Conservation (phyloP, 2,888 invertebrate species). For the Brachyptera putata region DNA sequence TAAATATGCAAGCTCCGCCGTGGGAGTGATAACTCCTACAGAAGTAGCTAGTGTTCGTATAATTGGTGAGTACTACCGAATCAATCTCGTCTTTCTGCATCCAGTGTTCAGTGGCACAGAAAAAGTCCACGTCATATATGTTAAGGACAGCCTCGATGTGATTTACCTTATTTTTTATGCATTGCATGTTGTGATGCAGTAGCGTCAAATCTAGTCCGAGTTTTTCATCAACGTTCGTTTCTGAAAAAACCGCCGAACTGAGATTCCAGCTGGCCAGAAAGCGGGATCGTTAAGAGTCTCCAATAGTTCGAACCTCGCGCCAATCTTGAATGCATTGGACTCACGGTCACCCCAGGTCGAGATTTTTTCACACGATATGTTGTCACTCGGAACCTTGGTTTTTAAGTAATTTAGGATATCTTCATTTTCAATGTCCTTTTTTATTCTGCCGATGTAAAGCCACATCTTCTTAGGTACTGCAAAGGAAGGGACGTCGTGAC, state of each 20-base stretch:
- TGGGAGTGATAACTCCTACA: neutral
- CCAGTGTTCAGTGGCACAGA: neutral
- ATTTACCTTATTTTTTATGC: neutral
- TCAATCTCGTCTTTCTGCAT: neutral
- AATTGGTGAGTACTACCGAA: neutral
- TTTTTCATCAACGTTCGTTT: neutral
- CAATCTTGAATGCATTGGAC: neutral
- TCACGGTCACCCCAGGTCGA: neutral
- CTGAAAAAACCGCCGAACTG: constrained; percentile 10
- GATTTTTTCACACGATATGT: neutral
- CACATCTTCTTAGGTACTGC: neutral
- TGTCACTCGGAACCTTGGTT: neutral
- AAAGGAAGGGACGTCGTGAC: too few relatives aligned
- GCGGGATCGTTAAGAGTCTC: neutral
- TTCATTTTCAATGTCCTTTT: neutral
- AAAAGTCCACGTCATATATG: neutral
- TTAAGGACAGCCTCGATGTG: neutral
- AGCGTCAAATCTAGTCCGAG: neutral
- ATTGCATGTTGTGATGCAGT: neutral
- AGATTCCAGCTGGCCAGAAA: neutral
- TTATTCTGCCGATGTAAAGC: neutral
- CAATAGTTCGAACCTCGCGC: neutral
- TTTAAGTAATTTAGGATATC: neutral
- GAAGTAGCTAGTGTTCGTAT: neutral
- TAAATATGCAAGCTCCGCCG: neutral